These are phyloP conservation scores for Melanotaenia maccullochi DNA, from an alignment of 2,797 vertebrate genomes.

Conservation along the genomic window DNA sequence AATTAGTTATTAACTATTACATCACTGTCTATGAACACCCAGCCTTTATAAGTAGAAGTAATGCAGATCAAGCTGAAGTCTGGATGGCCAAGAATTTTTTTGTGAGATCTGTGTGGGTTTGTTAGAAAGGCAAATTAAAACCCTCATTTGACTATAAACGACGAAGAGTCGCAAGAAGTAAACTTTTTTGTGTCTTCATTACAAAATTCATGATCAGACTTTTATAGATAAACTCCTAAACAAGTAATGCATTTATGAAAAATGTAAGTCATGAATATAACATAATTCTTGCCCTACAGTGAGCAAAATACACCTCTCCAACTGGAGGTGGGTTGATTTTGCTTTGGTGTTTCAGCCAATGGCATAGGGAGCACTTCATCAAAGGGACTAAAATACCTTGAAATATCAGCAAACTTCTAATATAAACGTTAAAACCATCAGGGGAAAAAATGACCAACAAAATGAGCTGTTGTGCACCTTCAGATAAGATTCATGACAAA, in stretches of 20 bases:
- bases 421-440: no score
- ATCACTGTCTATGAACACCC: not conserved
- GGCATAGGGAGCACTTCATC: not conserved
- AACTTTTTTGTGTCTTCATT: not conserved
- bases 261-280: not conserved
- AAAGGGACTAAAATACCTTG: not conserved
- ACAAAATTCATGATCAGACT: not conserved
- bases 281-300: not conserved
- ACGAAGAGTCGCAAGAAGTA: no score
- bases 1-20: not conserved
- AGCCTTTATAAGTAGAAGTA: not conserved
- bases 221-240: not conserved
- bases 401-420: not conserved
- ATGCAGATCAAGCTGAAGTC: no score
- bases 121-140: not conserved
- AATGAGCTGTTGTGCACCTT: no score
- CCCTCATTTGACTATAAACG: no score
- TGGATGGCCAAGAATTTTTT: no score
- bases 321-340: no score
- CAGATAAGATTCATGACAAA: no score
- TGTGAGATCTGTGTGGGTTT: not conserved
- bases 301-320: not conserved
- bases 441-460: no score
- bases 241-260: not conserved
- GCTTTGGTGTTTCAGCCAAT: no score